Percentiles rank a stretch among this genome's conserved stretches.
Evolutionary conservation across 2,113 vertebrate genomes (phyloP).

Genomic region (Eptesicus fuscus): DNA sequence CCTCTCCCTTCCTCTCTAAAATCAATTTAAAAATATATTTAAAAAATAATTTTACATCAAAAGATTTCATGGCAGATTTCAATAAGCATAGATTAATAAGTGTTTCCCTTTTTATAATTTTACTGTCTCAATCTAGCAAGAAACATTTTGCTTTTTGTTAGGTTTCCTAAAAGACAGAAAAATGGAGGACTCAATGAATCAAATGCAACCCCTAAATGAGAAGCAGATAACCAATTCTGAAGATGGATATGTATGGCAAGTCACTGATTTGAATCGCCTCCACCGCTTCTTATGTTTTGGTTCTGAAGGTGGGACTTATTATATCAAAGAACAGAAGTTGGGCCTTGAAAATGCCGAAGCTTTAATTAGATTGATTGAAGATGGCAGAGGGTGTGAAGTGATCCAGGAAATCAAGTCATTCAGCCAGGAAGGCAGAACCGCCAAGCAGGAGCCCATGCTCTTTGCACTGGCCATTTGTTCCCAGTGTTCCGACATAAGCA

Average conservation of each 20-base stretch:
- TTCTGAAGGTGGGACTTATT: constrained; percentile 87
- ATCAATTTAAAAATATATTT: too few relatives aligned
- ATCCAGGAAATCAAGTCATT: constrained; percentile 91
- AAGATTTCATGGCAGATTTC: background rate
- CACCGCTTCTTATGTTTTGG: constrained; percentile 93
- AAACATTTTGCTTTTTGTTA: constrained; percentile 43
- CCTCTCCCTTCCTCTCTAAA: too few relatives aligned
- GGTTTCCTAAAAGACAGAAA: constrained; percentile 28
- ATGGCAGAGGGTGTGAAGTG: constrained; percentile 88
- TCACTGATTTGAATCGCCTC: constrained; percentile 86
- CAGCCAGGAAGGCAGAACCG: constrained; percentile 83
- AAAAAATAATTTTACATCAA: constrained; percentile 13
- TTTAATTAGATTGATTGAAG: constrained; percentile 88
- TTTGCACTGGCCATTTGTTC: constrained; percentile 94
- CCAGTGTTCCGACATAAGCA: constrained; percentile 89
- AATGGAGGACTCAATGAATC: constrained; percentile 72
- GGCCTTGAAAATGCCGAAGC: constrained; percentile 82
- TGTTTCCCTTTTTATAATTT: background rate
- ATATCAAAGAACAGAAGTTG: constrained; percentile 83
- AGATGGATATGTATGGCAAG: constrained; percentile 75
- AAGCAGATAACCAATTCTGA: constrained; percentile 77
- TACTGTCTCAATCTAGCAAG: background rate
- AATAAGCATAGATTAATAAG: background rate
- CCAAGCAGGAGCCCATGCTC: constrained; percentile 84
- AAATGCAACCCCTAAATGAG: constrained; percentile 58